Base-by-base conservation (phyloP, 2,113 vertebrate species). In the Protobothrops flavoviridis region DNA sequence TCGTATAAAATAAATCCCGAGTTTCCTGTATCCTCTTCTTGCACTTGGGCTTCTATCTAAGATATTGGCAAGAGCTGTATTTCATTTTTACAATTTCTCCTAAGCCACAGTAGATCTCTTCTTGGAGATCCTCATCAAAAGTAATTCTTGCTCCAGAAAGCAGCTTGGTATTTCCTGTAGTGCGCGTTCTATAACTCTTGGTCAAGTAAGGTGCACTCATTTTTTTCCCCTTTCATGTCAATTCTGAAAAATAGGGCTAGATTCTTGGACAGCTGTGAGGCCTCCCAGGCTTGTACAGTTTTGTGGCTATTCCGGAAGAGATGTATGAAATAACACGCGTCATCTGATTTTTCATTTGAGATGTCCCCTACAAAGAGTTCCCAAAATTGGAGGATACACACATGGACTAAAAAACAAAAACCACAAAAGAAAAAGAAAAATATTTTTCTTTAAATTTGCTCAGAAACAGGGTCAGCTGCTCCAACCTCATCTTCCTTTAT, bases 21-120 rank as follows among this genome's bases (percentile, higher is more conserved):
- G 92, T 91, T 97, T 97, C 97, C 96, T 96, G 95, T 61, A 69
- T 85, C 90, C 5, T 10, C 53, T 95, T 97, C 93, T 93, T 96
- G 91, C 90, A 17, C 91, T 94, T 29, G 81, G 95, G 95, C 93
- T 90, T 91, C 95, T 94, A 9, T 87, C 92, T 86, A 88, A 59
- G 56, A 85, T n/a, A 55, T 91, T 24, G 52, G 39, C 39, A 1
- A 0, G 23, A 61, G 92, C 87, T 39, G 87, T 93, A 87, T 0
- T 90, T 97, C 96, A 93, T 94, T 94, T 97, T 92, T 95, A 74
- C 55, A 50, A 93, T 91, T 95, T 95, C 94, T 55, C 88, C 53
- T 93, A 94, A 55, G 93, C 90, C 90, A 57, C 95, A 96, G 94
- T 93, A 52, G 39, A 95, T 94, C 45, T 89, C 91, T 91, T 96